A percentile compares a stretch with the other conserved stretches of the same genome.
phyloP scores from a whole-genome alignment of 2,888 invertebrate genomes.

The Germaria angustata region DNA sequence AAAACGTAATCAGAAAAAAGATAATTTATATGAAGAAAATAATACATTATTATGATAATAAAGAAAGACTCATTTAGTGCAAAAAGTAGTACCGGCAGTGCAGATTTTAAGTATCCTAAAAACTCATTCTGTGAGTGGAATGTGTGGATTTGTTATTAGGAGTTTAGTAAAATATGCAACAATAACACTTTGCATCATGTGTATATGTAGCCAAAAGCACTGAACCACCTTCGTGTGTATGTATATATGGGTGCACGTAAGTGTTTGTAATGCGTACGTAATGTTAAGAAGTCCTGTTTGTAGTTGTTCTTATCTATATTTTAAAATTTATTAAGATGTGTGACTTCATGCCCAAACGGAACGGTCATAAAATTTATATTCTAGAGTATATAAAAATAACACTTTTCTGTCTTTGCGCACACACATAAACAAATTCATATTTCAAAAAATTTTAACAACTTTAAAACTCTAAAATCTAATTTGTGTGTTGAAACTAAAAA shows the following conservation, averaged over 20 bases:
- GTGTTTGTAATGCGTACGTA: conserved; percentile 13
- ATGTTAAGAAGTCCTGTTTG: conserved; percentile 5
- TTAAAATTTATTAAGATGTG: conserved; percentile 70
- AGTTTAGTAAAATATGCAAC: conserved; percentile 70
- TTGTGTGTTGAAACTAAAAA: conserved; percentile 49
- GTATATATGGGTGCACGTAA: conserved; percentile 10
- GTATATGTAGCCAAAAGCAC: neutral
- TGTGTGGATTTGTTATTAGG: neutral
- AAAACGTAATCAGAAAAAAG: neutral
- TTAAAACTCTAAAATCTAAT: conserved; percentile 49
- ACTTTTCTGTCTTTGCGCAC: neutral
- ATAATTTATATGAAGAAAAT: neutral
- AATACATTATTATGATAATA: conserved; percentile 65
- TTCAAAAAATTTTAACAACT: conserved; percentile 8
- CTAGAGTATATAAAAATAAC: conserved; percentile 38
- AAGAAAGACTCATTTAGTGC: conserved; percentile 49
- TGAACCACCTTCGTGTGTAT: conserved; percentile 1
- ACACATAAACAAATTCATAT: neutral
- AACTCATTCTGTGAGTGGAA: neutral
- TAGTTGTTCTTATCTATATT: conserved; percentile 49
- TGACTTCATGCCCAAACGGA: conserved; percentile 53
- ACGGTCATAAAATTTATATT: conserved; percentile 67
- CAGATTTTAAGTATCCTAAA: conserved; percentile 10
- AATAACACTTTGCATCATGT: conserved; percentile 66
- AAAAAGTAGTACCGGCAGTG: conserved; percentile 8